Base-by-base conservation (phyloP, 2,888 invertebrate genomes). In the Calliopum simillimum region DNA sequence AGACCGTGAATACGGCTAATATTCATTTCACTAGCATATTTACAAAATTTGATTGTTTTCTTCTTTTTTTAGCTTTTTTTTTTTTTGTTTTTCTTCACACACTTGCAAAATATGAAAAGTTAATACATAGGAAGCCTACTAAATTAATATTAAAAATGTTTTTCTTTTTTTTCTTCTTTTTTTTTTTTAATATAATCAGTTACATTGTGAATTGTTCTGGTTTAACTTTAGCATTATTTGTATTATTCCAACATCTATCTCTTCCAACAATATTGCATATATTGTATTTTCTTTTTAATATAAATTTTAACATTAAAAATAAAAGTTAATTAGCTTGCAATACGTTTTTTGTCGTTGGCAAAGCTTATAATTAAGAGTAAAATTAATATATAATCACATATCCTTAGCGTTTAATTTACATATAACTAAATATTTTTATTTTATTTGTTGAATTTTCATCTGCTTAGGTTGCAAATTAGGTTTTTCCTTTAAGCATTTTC, bases 401-500 rank as follows among this genome's bases (percentile, higher is more conserved):
- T 59, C 49, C 67, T 67, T 67, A 67, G 12, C 12, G 6, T 46
- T 44, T 66, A 44, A 23, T 66, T 44, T 65, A 65, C 19, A 61
- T 1, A 5, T 33, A 33, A 33, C 5, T 33, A 33, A n/a, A n/a
- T n/a, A n/a, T n/a, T n/a, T n/a, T n/a, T 33, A 33, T 33, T 33
- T 33, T 33, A 8, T 16, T 55, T 14, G 55, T 23, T 55, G 21
- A 14, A 19, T 19, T 55, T 11, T 23, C 14, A 16, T 66, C 11
- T 66, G 12, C 6, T 58, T 33, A 19, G 11, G 56, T 46, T 46
- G 5, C 33, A 16, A 61, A 6, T 21, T 21, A 12, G 13, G 6
- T 16, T 23, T 56, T 33, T 33, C 14, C 16, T 68, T 78, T 83
- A 84, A 73, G 83, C 76, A 74, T 83, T 84, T 71, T 86, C 86